These are phyloP conservation scores for Drosophila arawakana DNA, from an alignment of 1,140 invertebrate species.

Conservation along the genomic window DNA sequence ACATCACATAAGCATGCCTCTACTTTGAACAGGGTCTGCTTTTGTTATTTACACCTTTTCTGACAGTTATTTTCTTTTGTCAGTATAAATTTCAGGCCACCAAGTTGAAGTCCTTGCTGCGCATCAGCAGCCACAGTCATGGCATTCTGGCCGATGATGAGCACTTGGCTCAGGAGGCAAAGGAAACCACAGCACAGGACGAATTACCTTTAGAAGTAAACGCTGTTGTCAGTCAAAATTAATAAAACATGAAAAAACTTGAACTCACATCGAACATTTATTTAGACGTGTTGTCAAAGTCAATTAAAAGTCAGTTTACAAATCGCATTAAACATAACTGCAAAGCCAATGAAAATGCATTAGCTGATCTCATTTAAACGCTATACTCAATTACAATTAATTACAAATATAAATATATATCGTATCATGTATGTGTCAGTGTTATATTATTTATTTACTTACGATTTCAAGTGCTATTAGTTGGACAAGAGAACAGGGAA, in stretches of 20 bases:
- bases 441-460: neutral
- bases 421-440: neutral
- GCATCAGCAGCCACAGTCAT: conserved; percentile 66
- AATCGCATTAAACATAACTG: conserved; percentile 24
- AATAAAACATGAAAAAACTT: conserved; percentile 1
- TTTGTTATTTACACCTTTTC: neutral
- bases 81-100: conserved; percentile 82
- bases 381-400: conserved; percentile 11
- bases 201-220: conserved; percentile 76
- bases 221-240: conserved; percentile 71
- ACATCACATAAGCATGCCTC: neutral
- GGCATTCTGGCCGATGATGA: conserved; percentile 44
- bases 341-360: conserved; percentile 39
- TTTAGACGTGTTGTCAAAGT: conserved; percentile 58
- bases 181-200: conserved; percentile 18
- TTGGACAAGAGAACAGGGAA: conserved; percentile 32
- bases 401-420: conserved; percentile 9
- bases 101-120: conserved; percentile 75
- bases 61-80: neutral
- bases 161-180: neutral
- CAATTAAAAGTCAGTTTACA: conserved; percentile 47
- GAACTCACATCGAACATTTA: conserved; percentile 72
- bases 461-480: conserved; percentile 5
- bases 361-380: conserved; percentile 22
- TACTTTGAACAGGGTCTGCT: neutral